A percentile compares a stretch with the other conserved stretches of the same genome.
phyloP scores from a whole-genome alignment of 2,797 vertebrate genomes.

The Syndactyla subalaris region DNA sequence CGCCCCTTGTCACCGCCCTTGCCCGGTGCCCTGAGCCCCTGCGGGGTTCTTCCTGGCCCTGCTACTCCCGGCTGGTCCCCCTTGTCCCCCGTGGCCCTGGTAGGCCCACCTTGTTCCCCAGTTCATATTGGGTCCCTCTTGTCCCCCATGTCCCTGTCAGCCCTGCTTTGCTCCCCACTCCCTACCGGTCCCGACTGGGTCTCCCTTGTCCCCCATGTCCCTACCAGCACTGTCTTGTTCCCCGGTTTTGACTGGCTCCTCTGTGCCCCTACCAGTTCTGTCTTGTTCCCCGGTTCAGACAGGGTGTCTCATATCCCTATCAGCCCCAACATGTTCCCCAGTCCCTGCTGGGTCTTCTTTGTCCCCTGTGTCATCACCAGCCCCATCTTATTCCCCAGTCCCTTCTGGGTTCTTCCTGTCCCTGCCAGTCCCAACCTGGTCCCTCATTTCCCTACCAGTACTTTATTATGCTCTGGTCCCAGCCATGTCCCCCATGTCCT shows the following conservation, averaged over 20 bases:
- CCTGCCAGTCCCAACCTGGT: neutral
- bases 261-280: neutral
- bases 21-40: rapidly evolving
- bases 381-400: neutral
- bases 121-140: neutral
- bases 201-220: neutral
- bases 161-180: too few relatives aligned
- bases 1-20: neutral
- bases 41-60: too few relatives aligned
- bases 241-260: too few relatives aligned
- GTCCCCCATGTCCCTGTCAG: too few relatives aligned
- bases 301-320: neutral
- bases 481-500: too few relatives aligned
- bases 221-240: neutral
- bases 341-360: too few relatives aligned
- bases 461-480: neutral
- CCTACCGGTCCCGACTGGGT: too few relatives aligned
- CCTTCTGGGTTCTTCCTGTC: neutral
- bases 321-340: neutral
- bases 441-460: rapidly evolving
- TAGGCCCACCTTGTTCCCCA: neutral
- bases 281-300: neutral
- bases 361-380: neutral
- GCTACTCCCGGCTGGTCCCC: neutral
- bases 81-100: neutral